Base-by-base conservation (phyloP, 1,140 invertebrate species). In the Bradysia coprophila region DNA sequence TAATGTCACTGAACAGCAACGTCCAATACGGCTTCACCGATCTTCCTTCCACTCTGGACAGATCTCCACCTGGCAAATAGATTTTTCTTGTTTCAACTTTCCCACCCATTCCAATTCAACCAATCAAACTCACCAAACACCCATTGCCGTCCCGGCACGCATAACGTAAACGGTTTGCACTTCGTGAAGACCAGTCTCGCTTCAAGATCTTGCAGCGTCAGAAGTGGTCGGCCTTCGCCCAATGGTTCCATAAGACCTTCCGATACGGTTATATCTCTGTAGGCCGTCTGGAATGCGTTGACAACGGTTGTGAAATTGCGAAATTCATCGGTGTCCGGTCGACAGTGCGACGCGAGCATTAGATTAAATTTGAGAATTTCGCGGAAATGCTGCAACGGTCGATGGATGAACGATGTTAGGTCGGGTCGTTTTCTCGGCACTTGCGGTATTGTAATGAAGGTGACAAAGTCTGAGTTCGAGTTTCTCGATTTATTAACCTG, bases 81-180 rank as follows among this genome's bases (percentile, higher is more conserved):
- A 34, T 15, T n/a, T n/a, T n/a, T n/a, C n/a, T n/a, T n/a, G n/a
- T n/a, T n/a, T n/a, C n/a, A n/a, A n/a, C n/a, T n/a, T n/a, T n/a
- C n/a, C n/a, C n/a, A n/a, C n/a, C n/a, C 24, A 8, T 28, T 8
- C 13, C 24, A 28, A 28, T 8, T 28, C 6, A 13, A 28, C 24
- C 6, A 21, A 38, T 5, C 6, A 20, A 6, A 20, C 19, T 22
- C 23, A 39, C 38, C 83, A 47, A 88, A 87, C 37, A 89, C 78
- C 83, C 83, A 88, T 60, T 86, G 81, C 43, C 85, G 70, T 6
- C 81, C 81, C 32, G 78, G 77, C 48, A 79, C 76, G 50, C 74
- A 79, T 55, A 89, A 63, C 19, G 77, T 74, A 55, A 89, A 89
- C 37, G 85, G 82, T 72, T 83, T 86, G 67, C 83, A 87, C 59